Evolutionary conservation across 2,888 invertebrate genomes (phyloP).

Genomic region (Limenitis camilla): DNA sequence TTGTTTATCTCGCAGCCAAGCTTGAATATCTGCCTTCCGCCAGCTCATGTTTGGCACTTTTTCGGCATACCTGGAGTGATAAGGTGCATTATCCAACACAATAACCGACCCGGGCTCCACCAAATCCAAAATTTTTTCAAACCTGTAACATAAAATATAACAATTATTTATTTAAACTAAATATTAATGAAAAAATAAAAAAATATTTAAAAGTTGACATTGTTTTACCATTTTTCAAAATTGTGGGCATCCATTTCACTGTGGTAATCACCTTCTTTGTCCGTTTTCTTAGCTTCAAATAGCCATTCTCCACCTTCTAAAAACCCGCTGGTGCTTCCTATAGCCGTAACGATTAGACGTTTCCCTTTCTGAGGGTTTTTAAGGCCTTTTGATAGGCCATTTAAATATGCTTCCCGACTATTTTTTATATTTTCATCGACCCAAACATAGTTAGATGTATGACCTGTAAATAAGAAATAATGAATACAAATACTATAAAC

Average conservation of each 20-base stretch:
- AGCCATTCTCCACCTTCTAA: conserved; percentile 20
- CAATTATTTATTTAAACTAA: not conserved
- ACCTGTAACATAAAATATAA: not conserved
- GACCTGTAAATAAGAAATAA: not conserved
- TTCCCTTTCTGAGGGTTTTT: conserved; percentile 24
- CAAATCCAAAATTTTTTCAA: not conserved
- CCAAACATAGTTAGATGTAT: conserved; percentile 12
- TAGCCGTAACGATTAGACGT: conserved; percentile 23
- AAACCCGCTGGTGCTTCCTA: conserved; percentile 23
- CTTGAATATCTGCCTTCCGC: conserved; percentile 14
- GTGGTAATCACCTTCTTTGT: conserved; percentile 21
- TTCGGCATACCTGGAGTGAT: conserved; percentile 15
- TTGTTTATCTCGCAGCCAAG: not conserved
- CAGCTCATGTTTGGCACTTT: conserved; percentile 15
- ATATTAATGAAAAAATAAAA: no score
- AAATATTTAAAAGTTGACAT: no score
- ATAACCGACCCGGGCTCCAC: conserved; percentile 7
- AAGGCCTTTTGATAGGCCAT: conserved; percentile 16
- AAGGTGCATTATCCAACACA: conserved; percentile 20
- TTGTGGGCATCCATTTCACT: conserved; percentile 22
- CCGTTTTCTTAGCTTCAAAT: conserved; percentile 23
- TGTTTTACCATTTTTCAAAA: conserved; percentile 23
- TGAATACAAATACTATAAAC: no score
- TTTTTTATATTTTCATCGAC: conserved; percentile 11
- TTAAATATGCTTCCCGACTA: conserved; percentile 19